These are phyloP conservation scores for Lasaia peninsularis DNA, from an alignment of 1,140 invertebrate species.

Conservation along the genomic window DNA sequence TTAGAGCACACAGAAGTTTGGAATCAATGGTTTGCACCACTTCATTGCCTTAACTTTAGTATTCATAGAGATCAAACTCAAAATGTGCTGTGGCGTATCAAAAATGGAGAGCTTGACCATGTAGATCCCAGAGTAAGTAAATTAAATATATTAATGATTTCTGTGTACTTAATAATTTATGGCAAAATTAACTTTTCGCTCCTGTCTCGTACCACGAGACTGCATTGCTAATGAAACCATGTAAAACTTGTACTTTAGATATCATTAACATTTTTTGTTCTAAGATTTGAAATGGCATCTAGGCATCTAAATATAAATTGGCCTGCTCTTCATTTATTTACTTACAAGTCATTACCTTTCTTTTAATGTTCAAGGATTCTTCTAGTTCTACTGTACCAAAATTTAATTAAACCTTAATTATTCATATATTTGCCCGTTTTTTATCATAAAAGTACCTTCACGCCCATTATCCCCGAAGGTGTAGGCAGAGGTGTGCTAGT, in stretches of 20 bases:
- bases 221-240: neutral
- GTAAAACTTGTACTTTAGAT: neutral
- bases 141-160: slow-evolving; percentile 2
- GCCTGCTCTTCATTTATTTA: too few relatives aligned
- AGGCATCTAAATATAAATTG: too few relatives aligned
- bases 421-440: too few relatives aligned
- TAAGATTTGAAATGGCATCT: too few relatives aligned
- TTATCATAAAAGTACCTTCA: too few relatives aligned
- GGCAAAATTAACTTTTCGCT: neutral
- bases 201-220: neutral
- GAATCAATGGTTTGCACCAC: slow-evolving; percentile 90
- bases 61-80: slow-evolving; percentile 92
- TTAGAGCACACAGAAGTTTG: slow-evolving; percentile 89
- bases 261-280: too few relatives aligned
- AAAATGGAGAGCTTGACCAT: slow-evolving; percentile 92
- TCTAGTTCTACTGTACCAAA: too few relatives aligned
- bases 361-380: too few relatives aligned
- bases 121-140: slow-evolving; percentile 88
- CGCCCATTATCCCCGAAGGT: too few relatives aligned
- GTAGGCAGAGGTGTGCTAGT: too few relatives aligned
- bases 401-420: too few relatives aligned
- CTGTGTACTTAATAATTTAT: neutral
- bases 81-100: slow-evolving; percentile 92
- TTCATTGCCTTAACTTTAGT: slow-evolving; percentile 94
- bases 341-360: too few relatives aligned